phyloP scores from a whole-genome alignment of 2,888 invertebrate species.

The Villa cingulata region DNA sequence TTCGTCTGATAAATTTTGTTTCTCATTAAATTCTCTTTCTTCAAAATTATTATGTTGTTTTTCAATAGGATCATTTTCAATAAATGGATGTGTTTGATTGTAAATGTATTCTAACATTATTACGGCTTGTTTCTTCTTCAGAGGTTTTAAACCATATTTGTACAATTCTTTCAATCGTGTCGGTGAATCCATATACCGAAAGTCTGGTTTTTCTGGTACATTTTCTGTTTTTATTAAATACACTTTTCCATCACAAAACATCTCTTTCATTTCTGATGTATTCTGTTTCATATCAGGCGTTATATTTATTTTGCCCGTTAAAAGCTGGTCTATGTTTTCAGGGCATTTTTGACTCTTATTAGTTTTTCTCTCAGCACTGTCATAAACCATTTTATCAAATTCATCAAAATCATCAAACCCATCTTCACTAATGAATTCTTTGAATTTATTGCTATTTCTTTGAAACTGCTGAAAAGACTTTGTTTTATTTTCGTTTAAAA shows the following conservation, averaged over 20 bases:
- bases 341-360: slow-evolving; percentile 15
- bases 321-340: slow-evolving; percentile 23
- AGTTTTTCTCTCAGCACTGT: slow-evolving; percentile 11
- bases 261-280: neutral
- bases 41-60: neutral
- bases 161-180: slow-evolving; percentile 43
- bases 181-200: slow-evolving; percentile 43
- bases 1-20: too few species aligned
- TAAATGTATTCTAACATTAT: slow-evolving; percentile 52
- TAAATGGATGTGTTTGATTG: slow-evolving; percentile 51
- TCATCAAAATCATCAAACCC: slow-evolving; percentile 22
- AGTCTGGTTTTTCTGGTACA: slow-evolving; percentile 46
- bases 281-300: neutral
- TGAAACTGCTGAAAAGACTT: slow-evolving; percentile 16
- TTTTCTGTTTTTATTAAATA: slow-evolving; percentile 38
- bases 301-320: slow-evolving; percentile 21
- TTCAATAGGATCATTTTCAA: slow-evolving; percentile 22
- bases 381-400: slow-evolving; percentile 26
- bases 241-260: slow-evolving; percentile 21
- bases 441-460: slow-evolving; percentile 15
- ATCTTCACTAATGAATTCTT: slow-evolving; percentile 17
- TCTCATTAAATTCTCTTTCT: too few species aligned
- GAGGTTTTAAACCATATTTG: slow-evolving; percentile 51
- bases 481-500: neutral
- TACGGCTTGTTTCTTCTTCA: slow-evolving; percentile 50